A percentile compares a stretch with the other conserved stretches of the same genome.
Conservation (phyloP, 2,113 vertebrate genomes). For the Lycocorax pyrrhopterus region DNA sequence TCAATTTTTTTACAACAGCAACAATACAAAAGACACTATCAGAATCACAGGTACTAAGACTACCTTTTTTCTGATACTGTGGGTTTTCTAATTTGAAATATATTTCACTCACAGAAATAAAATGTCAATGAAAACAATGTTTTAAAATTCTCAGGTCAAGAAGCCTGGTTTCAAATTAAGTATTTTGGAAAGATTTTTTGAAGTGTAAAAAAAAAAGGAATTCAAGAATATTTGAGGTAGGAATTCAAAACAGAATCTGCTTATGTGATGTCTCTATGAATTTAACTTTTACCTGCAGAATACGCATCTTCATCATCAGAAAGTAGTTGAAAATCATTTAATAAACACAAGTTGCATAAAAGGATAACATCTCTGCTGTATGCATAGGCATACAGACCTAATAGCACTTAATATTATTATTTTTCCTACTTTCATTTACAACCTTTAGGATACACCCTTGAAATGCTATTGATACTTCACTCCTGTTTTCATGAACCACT, state of each 20-base stretch:
- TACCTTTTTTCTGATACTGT: background rate
- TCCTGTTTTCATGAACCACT: background rate
- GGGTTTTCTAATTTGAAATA: background rate
- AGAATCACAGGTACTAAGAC: background rate
- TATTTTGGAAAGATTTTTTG: background rate
- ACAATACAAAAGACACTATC: background rate
- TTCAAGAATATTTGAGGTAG: background rate
- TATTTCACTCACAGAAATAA: background rate
- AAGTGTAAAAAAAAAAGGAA: background rate
- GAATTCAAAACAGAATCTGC: slow-evolving; percentile 7
- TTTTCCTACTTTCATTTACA: background rate
- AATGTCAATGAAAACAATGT: background rate
- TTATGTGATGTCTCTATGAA: background rate
- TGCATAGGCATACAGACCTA: background rate
- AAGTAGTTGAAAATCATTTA: background rate
- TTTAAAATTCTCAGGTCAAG: slow-evolving; percentile 18
- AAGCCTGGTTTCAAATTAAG: background rate
- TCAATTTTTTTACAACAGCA: background rate
- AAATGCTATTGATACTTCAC: background rate
- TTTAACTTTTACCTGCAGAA: background rate
- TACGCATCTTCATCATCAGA: background rate
- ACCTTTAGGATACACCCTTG: background rate
- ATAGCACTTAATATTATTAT: background rate
- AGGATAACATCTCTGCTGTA: background rate
- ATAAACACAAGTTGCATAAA: background rate